Percentiles rank a stretch among this genome's conserved stretches.
Evolutionary conservation across 2,888 invertebrate genomes (phyloP).

Genomic region (Adelognathus sp.): DNA sequence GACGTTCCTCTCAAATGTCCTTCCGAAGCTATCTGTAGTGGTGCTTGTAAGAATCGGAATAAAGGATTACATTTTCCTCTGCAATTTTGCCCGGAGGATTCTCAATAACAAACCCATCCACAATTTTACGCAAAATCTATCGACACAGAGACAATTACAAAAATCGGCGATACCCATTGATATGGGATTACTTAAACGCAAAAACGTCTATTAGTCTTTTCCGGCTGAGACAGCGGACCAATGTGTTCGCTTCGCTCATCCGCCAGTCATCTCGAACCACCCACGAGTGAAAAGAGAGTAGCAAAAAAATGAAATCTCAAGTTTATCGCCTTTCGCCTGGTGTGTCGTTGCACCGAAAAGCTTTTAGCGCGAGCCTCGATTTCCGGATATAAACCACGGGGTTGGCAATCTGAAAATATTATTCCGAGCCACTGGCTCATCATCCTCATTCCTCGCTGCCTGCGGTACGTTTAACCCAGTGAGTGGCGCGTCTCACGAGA

Average conservation of each 20-base stretch:
- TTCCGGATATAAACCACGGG: slow-evolving; percentile 34
- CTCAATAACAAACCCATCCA: too few relatives aligned
- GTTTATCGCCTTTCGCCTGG: slow-evolving; percentile 35
- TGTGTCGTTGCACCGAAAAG: slow-evolving; percentile 60
- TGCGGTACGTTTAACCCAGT: slow-evolving; percentile 72
- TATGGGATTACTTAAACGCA: not conserved
- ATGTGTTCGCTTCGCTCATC: slow-evolving; percentile 41
- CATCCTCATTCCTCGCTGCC: slow-evolving; percentile 27
- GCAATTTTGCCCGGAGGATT: too few relatives aligned
- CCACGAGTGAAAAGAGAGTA: not conserved
- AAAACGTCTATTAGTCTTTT: slow-evolving; percentile 11
- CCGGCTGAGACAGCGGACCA: slow-evolving; percentile 12
- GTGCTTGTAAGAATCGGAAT: too few relatives aligned
- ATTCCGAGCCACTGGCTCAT: slow-evolving; percentile 26
- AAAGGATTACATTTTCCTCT: too few relatives aligned
- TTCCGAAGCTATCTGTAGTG: too few relatives aligned
- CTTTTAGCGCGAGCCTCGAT: slow-evolving; percentile 47
- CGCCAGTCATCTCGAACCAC: not conserved
- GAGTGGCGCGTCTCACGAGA: slow-evolving; percentile 61
- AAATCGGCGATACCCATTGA: not conserved
- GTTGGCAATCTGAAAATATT: slow-evolving; percentile 57
- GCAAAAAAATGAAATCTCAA: slow-evolving; percentile 36
- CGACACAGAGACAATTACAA: too few relatives aligned
- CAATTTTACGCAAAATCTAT: not conserved
- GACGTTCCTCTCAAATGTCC: too few relatives aligned